Conservation (phyloP, 2,888 invertebrate species). For the Drosophila mimica region DNA sequence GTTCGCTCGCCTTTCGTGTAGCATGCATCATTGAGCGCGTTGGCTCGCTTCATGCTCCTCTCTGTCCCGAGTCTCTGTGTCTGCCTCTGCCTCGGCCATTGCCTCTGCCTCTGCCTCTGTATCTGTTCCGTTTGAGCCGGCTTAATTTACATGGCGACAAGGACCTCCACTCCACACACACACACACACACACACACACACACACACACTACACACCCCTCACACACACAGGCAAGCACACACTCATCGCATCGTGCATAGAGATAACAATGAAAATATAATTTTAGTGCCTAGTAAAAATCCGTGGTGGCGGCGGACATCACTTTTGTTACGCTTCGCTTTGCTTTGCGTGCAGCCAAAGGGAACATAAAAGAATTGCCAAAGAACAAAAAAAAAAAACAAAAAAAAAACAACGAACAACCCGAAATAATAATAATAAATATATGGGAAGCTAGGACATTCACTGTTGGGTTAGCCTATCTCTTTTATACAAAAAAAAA, state of each 20-base stretch:
- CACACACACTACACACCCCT: constrained; percentile 13
- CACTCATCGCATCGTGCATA: constrained; percentile 19
- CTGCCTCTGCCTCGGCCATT: not conserved
- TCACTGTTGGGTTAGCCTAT: constrained; percentile 8
- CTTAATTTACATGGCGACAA: constrained; percentile 46
- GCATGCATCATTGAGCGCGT: not conserved
- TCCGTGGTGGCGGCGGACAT: constrained; percentile 65
- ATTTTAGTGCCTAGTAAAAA: constrained; percentile 74
- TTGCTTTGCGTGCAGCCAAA: constrained; percentile 60
- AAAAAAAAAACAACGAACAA: constrained; percentile 18
- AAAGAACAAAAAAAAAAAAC: constrained; percentile 8
- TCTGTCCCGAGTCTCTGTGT: constrained; percentile 1
- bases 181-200: not conserved
- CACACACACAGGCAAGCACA: too few species aligned
- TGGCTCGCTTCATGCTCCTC: not conserved
- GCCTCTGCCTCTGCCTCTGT: too few species aligned
- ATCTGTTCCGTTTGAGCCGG: constrained; percentile 13
- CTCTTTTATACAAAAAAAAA: constrained; percentile 13
- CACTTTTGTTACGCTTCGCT: constrained; percentile 64
- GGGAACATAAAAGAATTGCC: constrained; percentile 48
- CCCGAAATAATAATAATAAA: constrained; percentile 37
- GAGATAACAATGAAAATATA: constrained; percentile 73
- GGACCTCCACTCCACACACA: not conserved
- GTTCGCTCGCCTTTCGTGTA: constrained; percentile 5
- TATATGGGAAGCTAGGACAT: constrained; percentile 30